phyloP scores from a whole-genome alignment of 2,797 vertebrate genomes.

The Acrocephalus scirpaceus region DNA sequence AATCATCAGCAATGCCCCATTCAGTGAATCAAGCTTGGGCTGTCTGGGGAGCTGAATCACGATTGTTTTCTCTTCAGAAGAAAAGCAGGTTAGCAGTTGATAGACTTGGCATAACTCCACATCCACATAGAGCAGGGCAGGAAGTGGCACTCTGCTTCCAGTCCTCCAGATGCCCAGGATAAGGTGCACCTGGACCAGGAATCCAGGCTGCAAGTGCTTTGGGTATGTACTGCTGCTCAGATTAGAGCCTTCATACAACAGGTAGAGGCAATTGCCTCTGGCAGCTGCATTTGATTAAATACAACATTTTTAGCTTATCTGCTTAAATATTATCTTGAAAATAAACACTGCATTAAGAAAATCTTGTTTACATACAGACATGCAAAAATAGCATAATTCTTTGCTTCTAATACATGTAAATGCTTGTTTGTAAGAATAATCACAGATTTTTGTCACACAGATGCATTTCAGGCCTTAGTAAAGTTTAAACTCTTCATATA shows the following conservation, averaged over 20 bases:
- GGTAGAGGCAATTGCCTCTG: background rate
- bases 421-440: background rate
- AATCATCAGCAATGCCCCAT: background rate
- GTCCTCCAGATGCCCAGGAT: background rate
- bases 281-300: background rate
- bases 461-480: background rate
- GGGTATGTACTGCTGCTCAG: background rate
- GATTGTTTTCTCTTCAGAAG: background rate
- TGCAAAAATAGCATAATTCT: background rate
- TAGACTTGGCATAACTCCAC: background rate
- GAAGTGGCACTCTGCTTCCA: background rate
- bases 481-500: background rate
- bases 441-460: background rate
- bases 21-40: background rate
- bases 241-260: background rate
- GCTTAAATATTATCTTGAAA: background rate
- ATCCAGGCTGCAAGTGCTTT: background rate
- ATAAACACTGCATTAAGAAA: background rate
- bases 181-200: background rate
- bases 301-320: background rate
- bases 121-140: fast-evolving
- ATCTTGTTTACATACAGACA: background rate
- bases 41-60: background rate
- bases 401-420: background rate
- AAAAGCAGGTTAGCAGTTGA: background rate